A percentile compares a stretch with the other conserved stretches of the same genome.
phyloP scores from a whole-genome alignment of 1,140 invertebrate species.

The Potamilus streckersoni region DNA sequence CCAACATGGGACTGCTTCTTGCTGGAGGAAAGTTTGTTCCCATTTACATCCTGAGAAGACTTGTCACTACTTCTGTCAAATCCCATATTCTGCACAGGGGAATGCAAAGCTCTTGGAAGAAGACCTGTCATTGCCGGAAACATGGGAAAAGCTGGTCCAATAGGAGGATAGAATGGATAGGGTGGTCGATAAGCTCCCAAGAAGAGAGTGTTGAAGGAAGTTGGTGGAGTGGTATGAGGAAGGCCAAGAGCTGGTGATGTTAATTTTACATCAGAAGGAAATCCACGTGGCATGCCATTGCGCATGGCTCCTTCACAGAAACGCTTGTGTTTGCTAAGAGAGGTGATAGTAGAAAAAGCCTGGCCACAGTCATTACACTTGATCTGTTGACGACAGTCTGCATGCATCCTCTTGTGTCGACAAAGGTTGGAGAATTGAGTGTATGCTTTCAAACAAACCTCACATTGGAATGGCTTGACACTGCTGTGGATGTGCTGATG shows the following conservation, averaged over 20 bases:
- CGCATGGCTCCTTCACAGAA: constrained; percentile 72
- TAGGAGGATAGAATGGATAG: constrained; percentile 13
- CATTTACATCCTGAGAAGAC: no score
- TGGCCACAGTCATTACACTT: constrained; percentile 92
- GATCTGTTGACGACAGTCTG: constrained; percentile 73
- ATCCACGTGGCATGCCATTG: constrained; percentile 41
- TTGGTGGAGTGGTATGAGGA: no score
- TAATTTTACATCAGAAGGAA: constrained; percentile 21
- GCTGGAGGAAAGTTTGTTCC: no score
- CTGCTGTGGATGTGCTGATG: constrained; percentile 99
- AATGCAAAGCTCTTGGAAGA: constrained; percentile 15
- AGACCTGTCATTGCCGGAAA: neutral
- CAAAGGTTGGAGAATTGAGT: constrained; percentile 99
- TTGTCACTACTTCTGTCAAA: no score
- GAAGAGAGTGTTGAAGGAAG: no score
- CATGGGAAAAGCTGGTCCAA: constrained; percentile 3
- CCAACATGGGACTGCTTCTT: no score
- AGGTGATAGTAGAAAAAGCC: constrained; percentile 88
- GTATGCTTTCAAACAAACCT: constrained; percentile 84
- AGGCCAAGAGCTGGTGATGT: constrained; percentile 6
- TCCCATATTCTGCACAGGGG: constrained; percentile 70
- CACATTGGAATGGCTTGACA: constrained; percentile 93
- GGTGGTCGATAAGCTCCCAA: constrained; percentile 9
- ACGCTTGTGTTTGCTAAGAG: constrained; percentile 72
- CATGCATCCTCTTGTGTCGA: constrained; percentile 98